phyloP scores from a whole-genome alignment of 2,888 invertebrate genomes.

The Atethmia centrago region DNA sequence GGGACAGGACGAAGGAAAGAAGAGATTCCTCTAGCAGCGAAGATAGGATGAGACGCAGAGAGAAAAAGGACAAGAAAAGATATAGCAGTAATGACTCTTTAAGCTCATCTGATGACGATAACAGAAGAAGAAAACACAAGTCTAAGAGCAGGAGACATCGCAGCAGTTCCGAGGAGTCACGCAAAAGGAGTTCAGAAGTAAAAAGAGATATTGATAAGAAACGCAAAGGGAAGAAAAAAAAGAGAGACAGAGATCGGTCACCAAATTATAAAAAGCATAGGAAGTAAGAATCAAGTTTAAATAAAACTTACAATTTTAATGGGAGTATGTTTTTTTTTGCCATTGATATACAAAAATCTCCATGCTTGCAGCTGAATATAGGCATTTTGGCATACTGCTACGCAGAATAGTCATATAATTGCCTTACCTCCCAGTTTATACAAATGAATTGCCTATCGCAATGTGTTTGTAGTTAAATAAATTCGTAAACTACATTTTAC shows the following conservation, averaged over 20 bases:
- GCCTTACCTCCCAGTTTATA: background rate
- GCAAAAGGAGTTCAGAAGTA: constrained; percentile 82
- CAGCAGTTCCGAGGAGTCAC: constrained; percentile 74
- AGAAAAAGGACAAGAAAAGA: constrained; percentile 71
- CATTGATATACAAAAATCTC: no score
- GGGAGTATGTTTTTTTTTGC: background rate
- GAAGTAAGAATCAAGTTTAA: constrained; percentile 77
- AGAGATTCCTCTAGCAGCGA: constrained; percentile 73
- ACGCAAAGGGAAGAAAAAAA: constrained; percentile 90
- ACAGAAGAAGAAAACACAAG: constrained; percentile 59
- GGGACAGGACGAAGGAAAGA: constrained; percentile 61
- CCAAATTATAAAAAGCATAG: constrained; percentile 88
- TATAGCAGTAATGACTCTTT: constrained; percentile 77
- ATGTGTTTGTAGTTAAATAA: background rate
- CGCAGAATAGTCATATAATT: background rate
- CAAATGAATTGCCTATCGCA: background rate
- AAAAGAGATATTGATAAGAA: constrained; percentile 90
- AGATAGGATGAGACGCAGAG: constrained; percentile 68
- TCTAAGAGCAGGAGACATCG: constrained; percentile 67
- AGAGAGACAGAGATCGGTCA: constrained; percentile 88
- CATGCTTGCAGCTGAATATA: background rate
- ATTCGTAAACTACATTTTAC: background rate
- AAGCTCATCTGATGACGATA: constrained; percentile 77
- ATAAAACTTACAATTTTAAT: constrained; percentile 39
- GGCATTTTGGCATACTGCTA: background rate